Conservation (phyloP, 2,888 invertebrate genomes). For the Drosophila borealis region DNA sequence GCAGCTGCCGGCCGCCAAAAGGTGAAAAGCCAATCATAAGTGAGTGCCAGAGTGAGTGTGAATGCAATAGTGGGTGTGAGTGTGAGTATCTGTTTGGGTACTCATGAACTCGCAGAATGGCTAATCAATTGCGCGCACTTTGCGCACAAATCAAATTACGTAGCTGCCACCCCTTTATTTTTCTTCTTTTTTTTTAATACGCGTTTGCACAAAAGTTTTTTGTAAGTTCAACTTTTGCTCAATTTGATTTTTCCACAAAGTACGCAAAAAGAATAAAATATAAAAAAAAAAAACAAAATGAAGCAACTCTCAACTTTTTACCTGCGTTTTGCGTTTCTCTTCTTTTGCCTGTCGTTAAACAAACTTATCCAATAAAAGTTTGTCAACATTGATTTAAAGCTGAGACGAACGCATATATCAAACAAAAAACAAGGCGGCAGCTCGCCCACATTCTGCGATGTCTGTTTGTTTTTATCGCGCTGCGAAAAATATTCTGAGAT, state of each 20-base stretch:
- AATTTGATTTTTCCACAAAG: constrained; percentile 75
- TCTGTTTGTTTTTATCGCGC: constrained; percentile 37
- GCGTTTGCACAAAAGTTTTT: constrained; percentile 56
- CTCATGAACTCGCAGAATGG: constrained; percentile 70
- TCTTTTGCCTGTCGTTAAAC: constrained; percentile 79
- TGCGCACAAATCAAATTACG: constrained; percentile 83
- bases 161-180: constrained; percentile 58
- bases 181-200: constrained; percentile 24
- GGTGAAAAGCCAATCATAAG: constrained; percentile 60
- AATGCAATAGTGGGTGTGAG: constrained; percentile 31
- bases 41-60: constrained; percentile 41
- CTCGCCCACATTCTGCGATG: constrained; percentile 30
- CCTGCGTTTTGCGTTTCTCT: constrained; percentile 53
- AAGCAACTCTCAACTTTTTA: constrained; percentile 68
- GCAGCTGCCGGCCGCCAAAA: constrained; percentile 24
- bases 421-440: constrained; percentile 39
- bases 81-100: constrained; percentile 19
- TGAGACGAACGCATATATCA: constrained; percentile 72
- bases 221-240: constrained; percentile 73
- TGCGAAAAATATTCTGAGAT: not conserved
- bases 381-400: constrained; percentile 84
- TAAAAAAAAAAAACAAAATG: constrained; percentile 7
- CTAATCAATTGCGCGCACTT: constrained; percentile 78
- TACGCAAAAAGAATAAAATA: constrained; percentile 29
- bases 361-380: constrained; percentile 85